Base-by-base conservation (phyloP, 2,888 invertebrate genomes). In the Thecocarcelia acutangulata region DNA sequence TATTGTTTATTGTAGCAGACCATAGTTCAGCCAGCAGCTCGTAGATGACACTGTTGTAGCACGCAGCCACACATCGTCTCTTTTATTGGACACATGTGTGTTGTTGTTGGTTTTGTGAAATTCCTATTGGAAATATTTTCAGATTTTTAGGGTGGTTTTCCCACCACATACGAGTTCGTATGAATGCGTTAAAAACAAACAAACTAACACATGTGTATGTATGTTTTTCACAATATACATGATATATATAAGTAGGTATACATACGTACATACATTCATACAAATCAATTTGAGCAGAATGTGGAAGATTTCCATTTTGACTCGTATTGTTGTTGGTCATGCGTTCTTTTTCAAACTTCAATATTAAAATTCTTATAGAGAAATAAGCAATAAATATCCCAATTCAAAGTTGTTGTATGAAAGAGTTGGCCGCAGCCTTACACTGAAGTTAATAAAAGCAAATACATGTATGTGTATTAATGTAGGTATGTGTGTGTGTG, bases 211-310 rank as follows among this genome's bases (percentile, higher is more conserved):
- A 28, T 52, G 15, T n/a, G 3, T 9, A 24, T 24, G 13, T 8
- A 6, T 5, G 24, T 24, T 24, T 5, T 24, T 24, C 24, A 24
- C 24, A 33, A 33, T 8, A 9, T 28, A 6, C 3, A 28, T 6
- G 28, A 21, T 33, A 33, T 6, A 11, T 40, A 37, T 42, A 42
- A 3, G n/a, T 42, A 42, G 8, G 15, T 44, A n/a, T 15, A n/a
- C 1, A 58, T 19, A 24, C 13, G 24, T 42, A 33, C 33, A 33
- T 33, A 33, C 33, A 33, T 33, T 40, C 42, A 17, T 56, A 85
- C 82, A 86, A 86, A 85, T 86, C 85, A 84, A 85, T 86, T 87
- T 85, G 84, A 84, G 83, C 84, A 78, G 56, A 68, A 56, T 64
- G 50, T 70, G 63, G 33, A n/a, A 52, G 58, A 58, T 70, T 75